These are phyloP conservation scores for Chalcis sispes DNA, from an alignment of 2,888 invertebrate species.

Conservation along the genomic window DNA sequence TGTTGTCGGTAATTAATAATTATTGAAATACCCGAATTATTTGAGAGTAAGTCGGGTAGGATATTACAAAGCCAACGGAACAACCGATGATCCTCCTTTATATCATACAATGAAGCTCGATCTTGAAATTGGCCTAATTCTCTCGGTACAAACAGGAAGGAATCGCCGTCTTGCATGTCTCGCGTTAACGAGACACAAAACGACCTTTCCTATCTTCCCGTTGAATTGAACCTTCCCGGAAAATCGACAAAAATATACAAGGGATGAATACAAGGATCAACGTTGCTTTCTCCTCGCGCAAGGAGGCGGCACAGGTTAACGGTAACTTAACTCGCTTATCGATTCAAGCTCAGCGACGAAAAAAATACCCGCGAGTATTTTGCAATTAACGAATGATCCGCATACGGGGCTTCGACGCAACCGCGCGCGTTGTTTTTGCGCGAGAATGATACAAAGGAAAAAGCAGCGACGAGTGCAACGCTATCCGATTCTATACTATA, in stretches of 20 bases:
- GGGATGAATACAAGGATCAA: too few relatives aligned
- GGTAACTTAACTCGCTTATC: not conserved
- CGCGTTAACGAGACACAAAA: constrained; percentile 8
- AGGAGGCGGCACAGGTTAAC: not conserved
- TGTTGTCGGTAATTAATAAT: too few relatives aligned
- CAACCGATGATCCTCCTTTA: too few relatives aligned
- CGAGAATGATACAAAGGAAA: constrained; percentile 14
- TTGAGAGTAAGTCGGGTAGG: too few relatives aligned
- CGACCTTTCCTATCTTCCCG: not conserved
- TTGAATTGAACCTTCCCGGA: not conserved
- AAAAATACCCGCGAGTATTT: constrained; percentile 28
- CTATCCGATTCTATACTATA: not conserved
- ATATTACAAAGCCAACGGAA: too few relatives aligned
- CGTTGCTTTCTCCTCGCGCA: too few relatives aligned
- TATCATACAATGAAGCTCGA: too few relatives aligned
- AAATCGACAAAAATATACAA: not conserved
- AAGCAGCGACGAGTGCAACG: not conserved
- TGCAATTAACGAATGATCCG: constrained; percentile 22
- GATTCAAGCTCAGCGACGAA: not conserved
- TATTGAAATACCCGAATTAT: too few relatives aligned
- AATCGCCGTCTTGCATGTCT: not conserved
- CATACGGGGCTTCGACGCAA: too few relatives aligned
- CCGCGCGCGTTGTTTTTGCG: not conserved
- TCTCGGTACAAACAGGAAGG: not conserved
- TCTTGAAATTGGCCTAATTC: constrained; percentile 24